Conservation (phyloP, 2,888 invertebrate species). For the Drosophila robusta region DNA sequence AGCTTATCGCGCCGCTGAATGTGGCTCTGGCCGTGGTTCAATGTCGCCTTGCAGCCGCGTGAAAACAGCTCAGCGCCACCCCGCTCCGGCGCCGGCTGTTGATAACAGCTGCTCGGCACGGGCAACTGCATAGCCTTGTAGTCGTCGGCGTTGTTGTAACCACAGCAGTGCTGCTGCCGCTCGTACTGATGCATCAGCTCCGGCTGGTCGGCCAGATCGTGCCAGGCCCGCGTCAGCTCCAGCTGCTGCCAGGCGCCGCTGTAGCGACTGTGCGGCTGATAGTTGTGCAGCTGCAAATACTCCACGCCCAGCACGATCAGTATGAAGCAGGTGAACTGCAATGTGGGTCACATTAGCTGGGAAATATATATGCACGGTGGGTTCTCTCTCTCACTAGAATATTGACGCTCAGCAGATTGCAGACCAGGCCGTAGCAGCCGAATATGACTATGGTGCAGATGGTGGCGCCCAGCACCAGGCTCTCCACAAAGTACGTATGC, state of each 20-base stretch:
- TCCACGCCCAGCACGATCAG: constrained; percentile 73
- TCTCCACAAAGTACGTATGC: constrained; percentile 79
- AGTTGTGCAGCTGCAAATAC: constrained; percentile 77
- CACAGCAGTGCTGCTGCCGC: constrained; percentile 72
- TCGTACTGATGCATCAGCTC: constrained; percentile 67
- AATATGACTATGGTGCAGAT: constrained; percentile 79
- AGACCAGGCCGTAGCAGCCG: constrained; percentile 77
- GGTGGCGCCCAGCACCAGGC: constrained; percentile 73
- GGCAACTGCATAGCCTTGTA: constrained; percentile 63
- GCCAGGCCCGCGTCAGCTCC: constrained; percentile 72
- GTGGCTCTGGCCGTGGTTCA: constrained; percentile 57
- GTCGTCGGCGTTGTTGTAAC: constrained; percentile 66
- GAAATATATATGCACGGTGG: too few relatives aligned
- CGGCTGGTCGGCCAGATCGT: constrained; percentile 58
- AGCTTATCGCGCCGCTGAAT: constrained; percentile 73
- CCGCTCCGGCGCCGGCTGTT: constrained; percentile 9
- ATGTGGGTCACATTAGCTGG: background rate
- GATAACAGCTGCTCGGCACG: constrained; percentile 76
- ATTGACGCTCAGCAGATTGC: constrained; percentile 75
- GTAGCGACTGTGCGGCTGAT: constrained; percentile 62
- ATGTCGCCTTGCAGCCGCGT: constrained; percentile 70
- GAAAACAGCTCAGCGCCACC: constrained; percentile 38
- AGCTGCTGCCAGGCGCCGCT: constrained; percentile 63
- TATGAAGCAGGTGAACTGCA: constrained; percentile 75
- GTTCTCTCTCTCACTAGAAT: constrained; percentile 62